phyloP scores from a whole-genome alignment of 2,888 invertebrate genomes.

The Cephus nigrinus region DNA sequence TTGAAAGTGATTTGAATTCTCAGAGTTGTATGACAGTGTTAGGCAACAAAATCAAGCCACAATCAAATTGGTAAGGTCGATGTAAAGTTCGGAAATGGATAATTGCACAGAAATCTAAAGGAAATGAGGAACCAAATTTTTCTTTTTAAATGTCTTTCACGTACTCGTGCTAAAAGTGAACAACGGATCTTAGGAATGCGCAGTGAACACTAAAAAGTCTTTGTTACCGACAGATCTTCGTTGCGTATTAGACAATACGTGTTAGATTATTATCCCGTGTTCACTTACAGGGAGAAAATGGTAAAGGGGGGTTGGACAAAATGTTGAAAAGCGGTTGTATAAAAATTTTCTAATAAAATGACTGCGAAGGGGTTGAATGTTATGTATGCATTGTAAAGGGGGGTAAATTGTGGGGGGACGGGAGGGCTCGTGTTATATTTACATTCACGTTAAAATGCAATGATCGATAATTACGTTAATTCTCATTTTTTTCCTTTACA shows the following conservation, averaged over 20 bases:
- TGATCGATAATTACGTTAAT: constrained; percentile 48
- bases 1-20: constrained; percentile 56
- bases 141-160: not conserved
- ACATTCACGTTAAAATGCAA: constrained; percentile 58
- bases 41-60: constrained; percentile 63
- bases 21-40: constrained; percentile 63
- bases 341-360: constrained; percentile 53
- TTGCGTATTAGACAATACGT: not conserved
- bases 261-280: not conserved
- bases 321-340: constrained; percentile 44
- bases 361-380: constrained; percentile 14
- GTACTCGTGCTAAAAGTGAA: not conserved
- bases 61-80: constrained; percentile 40
- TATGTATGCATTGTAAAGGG: not conserved
- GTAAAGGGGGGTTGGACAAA: constrained; percentile 18
- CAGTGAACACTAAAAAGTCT: not conserved
- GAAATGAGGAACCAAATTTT: not conserved
- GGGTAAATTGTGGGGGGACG: not conserved
- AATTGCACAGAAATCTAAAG: not conserved
- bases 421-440: constrained; percentile 49
- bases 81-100: constrained; percentile 1
- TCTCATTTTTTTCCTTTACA: constrained; percentile 35
- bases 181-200: not conserved
- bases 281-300: not conserved
- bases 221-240: not conserved